Conservation (phyloP, 2,797 vertebrate genomes). For the Emydoidea blandingii region DNA sequence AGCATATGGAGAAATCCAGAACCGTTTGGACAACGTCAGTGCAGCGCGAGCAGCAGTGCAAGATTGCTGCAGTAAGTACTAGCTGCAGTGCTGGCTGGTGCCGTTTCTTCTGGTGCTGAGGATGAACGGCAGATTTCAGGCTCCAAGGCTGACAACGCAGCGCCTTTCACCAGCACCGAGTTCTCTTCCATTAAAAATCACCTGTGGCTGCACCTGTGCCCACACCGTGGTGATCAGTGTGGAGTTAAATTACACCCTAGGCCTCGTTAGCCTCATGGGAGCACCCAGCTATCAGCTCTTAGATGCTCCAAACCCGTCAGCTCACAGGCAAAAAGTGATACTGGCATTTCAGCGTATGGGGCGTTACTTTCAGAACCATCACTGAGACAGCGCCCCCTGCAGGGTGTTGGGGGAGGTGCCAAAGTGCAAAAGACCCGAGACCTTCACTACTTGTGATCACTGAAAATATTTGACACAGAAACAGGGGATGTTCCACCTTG, state of each 20-base stretch:
- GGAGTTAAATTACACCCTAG: too few relatives aligned
- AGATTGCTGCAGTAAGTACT: neutral
- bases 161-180: conserved; percentile 3
- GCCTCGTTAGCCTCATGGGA: too few relatives aligned
- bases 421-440: neutral
- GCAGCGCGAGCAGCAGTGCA: neutral
- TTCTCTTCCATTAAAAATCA: neutral
- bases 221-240: neutral
- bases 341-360: neutral
- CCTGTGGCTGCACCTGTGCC: too few relatives aligned
- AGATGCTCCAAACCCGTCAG: too few relatives aligned
- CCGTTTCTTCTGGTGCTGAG: neutral
- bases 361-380: neutral
- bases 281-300: too few relatives aligned
- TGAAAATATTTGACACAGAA: neutral
- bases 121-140: neutral
- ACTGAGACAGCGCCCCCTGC: neutral
- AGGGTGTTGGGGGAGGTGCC: neutral
- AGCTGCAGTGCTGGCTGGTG: neutral
- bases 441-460: neutral
- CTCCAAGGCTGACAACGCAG: neutral
- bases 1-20: conserved; percentile 11
- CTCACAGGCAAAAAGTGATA: fast-evolving
- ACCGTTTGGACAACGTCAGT: neutral
- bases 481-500: neutral